Evolutionary conservation across 2,888 invertebrate genomes (phyloP).

Genomic region (Nemoura dubitans): DNA sequence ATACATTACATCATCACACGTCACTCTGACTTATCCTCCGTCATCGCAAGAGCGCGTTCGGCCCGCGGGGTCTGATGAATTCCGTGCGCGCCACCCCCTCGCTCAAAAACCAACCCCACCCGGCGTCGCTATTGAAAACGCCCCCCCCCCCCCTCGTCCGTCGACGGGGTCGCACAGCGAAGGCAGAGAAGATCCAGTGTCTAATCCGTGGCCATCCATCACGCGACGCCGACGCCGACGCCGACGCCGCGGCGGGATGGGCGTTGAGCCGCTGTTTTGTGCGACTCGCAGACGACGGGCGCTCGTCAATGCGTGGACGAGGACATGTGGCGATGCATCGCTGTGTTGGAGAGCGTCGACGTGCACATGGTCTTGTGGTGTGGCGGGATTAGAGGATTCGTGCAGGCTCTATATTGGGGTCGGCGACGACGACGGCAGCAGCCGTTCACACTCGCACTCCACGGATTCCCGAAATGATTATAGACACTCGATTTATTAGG

Average conservation of each 20-base stretch:
- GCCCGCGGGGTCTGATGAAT: constrained; percentile 33
- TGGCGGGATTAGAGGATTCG: neutral
- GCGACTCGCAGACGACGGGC: neutral
- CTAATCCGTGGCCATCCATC: constrained; percentile 43
- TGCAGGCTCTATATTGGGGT: too few relatives aligned
- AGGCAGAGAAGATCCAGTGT: constrained; percentile 42
- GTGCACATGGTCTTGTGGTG: neutral
- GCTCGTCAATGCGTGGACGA: constrained; percentile 7
- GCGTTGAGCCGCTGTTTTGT: too few relatives aligned
- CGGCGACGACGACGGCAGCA: too few relatives aligned
- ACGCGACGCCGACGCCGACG: constrained; percentile 16
- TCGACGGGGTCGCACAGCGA: neutral
- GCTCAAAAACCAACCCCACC: constrained; percentile 25
- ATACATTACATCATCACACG: constrained; percentile 49
- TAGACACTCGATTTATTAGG: too few relatives aligned
- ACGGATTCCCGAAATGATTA: too few relatives aligned
- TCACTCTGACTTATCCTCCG: constrained; percentile 46
- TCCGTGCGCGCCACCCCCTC: constrained; percentile 38
- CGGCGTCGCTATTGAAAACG: constrained; percentile 37
- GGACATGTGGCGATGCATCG: neutral
- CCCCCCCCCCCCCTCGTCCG: constrained; percentile 28
- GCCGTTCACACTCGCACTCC: too few relatives aligned
- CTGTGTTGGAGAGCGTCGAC: neutral
- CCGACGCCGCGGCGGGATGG: neutral
- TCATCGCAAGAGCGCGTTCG: constrained; percentile 23